Conservation (phyloP, 2,113 vertebrate genomes). For the Seriola aureovittata region DNA sequence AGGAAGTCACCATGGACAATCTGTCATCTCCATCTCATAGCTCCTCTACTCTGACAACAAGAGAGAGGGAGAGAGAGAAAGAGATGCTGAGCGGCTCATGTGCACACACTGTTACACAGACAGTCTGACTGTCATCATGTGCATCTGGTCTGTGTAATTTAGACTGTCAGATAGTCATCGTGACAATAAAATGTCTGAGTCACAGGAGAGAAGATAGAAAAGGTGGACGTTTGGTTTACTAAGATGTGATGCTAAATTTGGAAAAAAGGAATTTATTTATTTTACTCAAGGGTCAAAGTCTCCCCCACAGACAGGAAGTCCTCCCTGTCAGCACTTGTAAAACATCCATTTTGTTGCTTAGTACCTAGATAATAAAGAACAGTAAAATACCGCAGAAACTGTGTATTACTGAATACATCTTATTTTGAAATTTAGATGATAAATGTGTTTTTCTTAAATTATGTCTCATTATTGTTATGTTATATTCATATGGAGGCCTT, state of each 20-base stretch:
- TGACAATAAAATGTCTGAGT: slow-evolving; percentile 11
- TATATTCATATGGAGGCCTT: not conserved
- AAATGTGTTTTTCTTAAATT: not conserved
- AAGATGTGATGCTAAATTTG: not conserved
- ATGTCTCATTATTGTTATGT: not conserved
- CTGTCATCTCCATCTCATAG: slow-evolving; percentile 59
- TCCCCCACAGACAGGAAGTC: not conserved
- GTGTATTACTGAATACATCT: not conserved
- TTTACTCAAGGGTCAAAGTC: not conserved
- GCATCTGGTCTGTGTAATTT: slow-evolving; percentile 18
- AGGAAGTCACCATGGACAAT: slow-evolving; percentile 42
- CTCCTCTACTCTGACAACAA: slow-evolving; percentile 23
- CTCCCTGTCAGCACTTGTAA: slow-evolving; percentile 25
- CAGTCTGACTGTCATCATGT: slow-evolving; percentile 13
- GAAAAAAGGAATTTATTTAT: not conserved
- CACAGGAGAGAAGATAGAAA: not conserved
- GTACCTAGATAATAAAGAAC: slow-evolving; percentile 12
- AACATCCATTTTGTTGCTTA: slow-evolving; percentile 26
- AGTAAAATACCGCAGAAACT: slow-evolving; percentile 23
- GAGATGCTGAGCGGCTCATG: not conserved
- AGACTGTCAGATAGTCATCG: slow-evolving; percentile 1
- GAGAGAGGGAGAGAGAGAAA: not conserved
- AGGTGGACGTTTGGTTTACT: not conserved
- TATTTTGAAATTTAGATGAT: slow-evolving; percentile 2
- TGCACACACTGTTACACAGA: not conserved